Evolutionary conservation across 2,888 invertebrate species (phyloP).

Genomic region (Callosobruchus maculatus): DNA sequence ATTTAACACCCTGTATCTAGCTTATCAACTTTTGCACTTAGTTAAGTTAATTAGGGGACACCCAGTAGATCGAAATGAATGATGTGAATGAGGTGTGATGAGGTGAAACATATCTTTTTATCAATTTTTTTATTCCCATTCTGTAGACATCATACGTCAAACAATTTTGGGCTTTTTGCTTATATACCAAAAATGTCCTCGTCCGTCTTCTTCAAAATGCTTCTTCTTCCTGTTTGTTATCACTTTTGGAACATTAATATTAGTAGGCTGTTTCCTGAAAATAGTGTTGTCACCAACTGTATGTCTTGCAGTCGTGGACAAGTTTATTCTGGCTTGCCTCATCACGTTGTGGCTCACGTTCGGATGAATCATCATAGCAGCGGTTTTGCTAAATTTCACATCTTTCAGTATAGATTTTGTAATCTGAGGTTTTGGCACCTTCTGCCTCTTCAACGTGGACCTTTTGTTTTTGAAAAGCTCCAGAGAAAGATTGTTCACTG

Average conservation of each 20-base stretch:
- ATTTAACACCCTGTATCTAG: too few relatives aligned
- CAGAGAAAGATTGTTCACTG: constrained; percentile 8
- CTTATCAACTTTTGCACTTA: too few relatives aligned
- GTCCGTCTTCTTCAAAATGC: background rate
- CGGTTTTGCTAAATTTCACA: constrained; percentile 13
- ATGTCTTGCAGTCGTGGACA: constrained; percentile 1
- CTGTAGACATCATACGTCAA: background rate
- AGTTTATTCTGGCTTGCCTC: constrained; percentile 9
- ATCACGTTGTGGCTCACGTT: constrained; percentile 8
- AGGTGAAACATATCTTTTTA: too few relatives aligned
- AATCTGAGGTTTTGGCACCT: background rate
- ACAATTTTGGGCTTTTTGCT: constrained; percentile 4
- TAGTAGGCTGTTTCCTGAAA: constrained; percentile 1
- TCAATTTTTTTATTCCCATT: background rate
- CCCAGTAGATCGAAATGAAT: too few relatives aligned
- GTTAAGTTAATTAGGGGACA: too few relatives aligned
- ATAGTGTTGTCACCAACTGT: background rate
- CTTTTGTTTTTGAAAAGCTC: constrained; percentile 10
- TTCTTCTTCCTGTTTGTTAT: background rate
- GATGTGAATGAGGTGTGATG: too few relatives aligned
- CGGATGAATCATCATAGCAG: constrained; percentile 12
- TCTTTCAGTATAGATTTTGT: constrained; percentile 5
- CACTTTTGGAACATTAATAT: background rate
- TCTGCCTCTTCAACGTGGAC: constrained; percentile 10
- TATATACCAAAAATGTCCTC: constrained; percentile 5